phyloP scores from a whole-genome alignment of 2,113 vertebrate genomes.

The Scomber scombrus region DNA sequence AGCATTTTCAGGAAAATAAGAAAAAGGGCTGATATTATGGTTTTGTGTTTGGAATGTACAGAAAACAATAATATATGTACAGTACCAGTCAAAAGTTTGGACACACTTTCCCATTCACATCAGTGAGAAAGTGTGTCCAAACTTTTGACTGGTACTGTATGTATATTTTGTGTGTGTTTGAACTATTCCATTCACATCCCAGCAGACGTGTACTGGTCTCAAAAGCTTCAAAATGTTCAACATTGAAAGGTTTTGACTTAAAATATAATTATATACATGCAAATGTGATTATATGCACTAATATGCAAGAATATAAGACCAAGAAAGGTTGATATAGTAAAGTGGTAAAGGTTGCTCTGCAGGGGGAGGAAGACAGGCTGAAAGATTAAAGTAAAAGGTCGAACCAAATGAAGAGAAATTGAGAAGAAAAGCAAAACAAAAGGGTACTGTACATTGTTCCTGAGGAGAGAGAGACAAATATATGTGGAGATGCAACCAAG shows the following conservation, averaged over 20 bases:
- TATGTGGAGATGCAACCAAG: slow-evolving; percentile 17
- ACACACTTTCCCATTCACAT: too few relatives aligned
- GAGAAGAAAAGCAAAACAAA: slow-evolving; percentile 19
- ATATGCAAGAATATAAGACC: background rate
- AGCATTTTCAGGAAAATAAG: too few relatives aligned
- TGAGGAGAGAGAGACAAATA: slow-evolving; percentile 27
- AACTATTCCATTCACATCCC: background rate
- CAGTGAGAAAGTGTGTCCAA: too few relatives aligned
- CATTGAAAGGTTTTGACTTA: background rate
- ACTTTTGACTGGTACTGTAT: too few relatives aligned
- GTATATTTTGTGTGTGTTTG: too few relatives aligned
- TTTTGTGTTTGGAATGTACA: background rate
- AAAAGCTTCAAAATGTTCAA: background rate
- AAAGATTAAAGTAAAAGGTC: slow-evolving; percentile 44
- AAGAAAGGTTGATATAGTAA: slow-evolving; percentile 1
- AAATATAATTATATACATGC: background rate
- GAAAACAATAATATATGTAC: too few relatives aligned
- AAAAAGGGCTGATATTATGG: too few relatives aligned
- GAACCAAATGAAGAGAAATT: slow-evolving; percentile 30
- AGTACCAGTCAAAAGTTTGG: too few relatives aligned
- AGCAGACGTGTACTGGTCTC: background rate
- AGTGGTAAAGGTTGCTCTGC: background rate
- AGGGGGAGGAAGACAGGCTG: background rate
- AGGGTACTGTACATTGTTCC: slow-evolving; percentile 28
- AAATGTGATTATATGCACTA: background rate